These are phyloP conservation scores for Nephrotoma flavescens DNA, from an alignment of 2,888 invertebrate species.

Conservation along the genomic window DNA sequence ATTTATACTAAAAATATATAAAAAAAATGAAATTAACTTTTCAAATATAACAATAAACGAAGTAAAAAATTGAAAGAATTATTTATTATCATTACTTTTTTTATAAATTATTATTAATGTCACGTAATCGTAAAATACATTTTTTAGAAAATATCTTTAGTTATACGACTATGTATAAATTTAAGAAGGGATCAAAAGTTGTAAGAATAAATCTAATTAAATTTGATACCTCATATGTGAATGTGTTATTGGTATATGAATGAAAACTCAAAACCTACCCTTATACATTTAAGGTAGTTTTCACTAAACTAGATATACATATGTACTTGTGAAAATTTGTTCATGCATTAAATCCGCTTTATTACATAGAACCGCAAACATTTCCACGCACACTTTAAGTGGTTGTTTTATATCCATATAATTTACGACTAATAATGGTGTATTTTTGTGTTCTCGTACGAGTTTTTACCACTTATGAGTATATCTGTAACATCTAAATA, in stretches of 20 bases:
- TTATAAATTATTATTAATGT: neutral
- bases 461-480: neutral
- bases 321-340: neutral
- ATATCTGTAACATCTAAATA: too few relatives aligned
- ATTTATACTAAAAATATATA: neutral
- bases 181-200: neutral
- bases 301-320: too few relatives aligned
- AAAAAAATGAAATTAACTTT: neutral
- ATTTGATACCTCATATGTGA: neutral
- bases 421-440: neutral
- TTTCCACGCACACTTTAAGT: neutral
- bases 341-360: neutral
- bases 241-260: neutral
- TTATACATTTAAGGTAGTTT: neutral
- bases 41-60: neutral
- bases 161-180: neutral
- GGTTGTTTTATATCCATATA: neutral
- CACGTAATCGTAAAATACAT: neutral
- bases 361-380: neutral
- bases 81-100: neutral
- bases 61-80: neutral
- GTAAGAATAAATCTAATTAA: neutral
- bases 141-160: neutral
- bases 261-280: neutral
- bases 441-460: neutral